Conservation (phyloP, 2,797 vertebrate species). For the Lophius americanus region DNA sequence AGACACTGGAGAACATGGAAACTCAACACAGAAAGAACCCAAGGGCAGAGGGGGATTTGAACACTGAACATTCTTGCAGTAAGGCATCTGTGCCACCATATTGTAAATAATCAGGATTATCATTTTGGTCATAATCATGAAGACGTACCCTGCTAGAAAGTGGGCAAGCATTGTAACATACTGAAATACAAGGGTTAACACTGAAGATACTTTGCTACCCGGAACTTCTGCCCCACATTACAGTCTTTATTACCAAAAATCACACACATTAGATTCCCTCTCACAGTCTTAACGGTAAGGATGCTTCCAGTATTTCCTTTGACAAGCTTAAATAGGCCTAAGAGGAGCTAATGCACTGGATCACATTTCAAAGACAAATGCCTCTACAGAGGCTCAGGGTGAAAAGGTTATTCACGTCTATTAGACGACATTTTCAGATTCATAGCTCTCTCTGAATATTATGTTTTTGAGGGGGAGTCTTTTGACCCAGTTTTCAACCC, state of each 20-base stretch:
- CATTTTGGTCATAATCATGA: too few relatives aligned
- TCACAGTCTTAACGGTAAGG: constrained; percentile 1
- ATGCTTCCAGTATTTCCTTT: constrained; percentile 31
- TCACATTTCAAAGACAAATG: constrained; percentile 62
- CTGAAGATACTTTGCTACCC: too few relatives aligned
- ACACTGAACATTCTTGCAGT: too few relatives aligned
- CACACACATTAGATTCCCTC: background rate
- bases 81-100: too few relatives aligned
- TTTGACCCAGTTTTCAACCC: constrained; percentile 18
- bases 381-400: constrained; percentile 32
- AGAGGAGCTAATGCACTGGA: constrained; percentile 38
- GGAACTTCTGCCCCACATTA: too few relatives aligned
- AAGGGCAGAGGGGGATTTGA: too few relatives aligned
- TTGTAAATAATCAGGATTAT: too few relatives aligned
- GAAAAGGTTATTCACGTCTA: constrained; percentile 37
- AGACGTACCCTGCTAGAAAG: too few relatives aligned
- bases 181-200: too few relatives aligned
- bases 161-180: too few relatives aligned
- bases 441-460: constrained; percentile 34
- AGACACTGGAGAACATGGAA: too few relatives aligned
- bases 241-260: constrained; percentile 18
- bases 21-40: too few relatives aligned
- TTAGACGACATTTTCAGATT: constrained; percentile 32
- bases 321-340: constrained; percentile 40
- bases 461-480: constrained; percentile 31